Evolutionary conservation across 2,888 invertebrate genomes (phyloP), one percentile per base, ranked within the genome.

Genomic region (Andrena bucephala): DNA sequence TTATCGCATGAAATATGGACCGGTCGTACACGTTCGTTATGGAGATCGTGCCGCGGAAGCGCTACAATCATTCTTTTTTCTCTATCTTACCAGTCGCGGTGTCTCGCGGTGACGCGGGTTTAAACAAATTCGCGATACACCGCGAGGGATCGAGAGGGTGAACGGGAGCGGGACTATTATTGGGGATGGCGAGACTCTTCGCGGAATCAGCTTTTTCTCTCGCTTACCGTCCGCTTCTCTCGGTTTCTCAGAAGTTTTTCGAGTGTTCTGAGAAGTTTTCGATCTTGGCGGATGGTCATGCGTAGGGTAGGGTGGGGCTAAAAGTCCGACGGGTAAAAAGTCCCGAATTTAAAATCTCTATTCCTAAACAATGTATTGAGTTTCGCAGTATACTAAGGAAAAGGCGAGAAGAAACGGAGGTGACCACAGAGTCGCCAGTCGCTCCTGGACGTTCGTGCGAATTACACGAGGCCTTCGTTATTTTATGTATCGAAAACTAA

Each of bases 1-100:
- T 77, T 81, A 81, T 77, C 50, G 60, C 36, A 48, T 59, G 70
- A 73, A 69, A 73, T 66, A 77, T 73, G 36, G 69, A 33, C 57
- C 54, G 50, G 20, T 67, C 57, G 63, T 67, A 62, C 42, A 16
- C 29, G 54, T 67, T 77, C 78, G 70, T 79, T 79, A 74, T 65
- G 66, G 29, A 73, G 54, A 59, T 73, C 59, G 67, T 31, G 65
- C 54, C 33, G 78, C 10, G 77, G 54, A 33, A 69, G 42, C 31
- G 57, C 4, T 42, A 5, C 42, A 16, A 42, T 63, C 60, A 68
- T 59, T 50, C 54, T 31, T 57, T 31, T 48, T 31, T 20, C 31
- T 57, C 13, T 24, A 36, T 59, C n/a, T 50, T 24, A 8, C n/a
- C 3, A n/a, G 63, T 24, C 48, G 42, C 50, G 29, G 57, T 29